Evolutionary conservation across 2,888 invertebrate genomes (phyloP).

Genomic region (Lagria hirta): DNA sequence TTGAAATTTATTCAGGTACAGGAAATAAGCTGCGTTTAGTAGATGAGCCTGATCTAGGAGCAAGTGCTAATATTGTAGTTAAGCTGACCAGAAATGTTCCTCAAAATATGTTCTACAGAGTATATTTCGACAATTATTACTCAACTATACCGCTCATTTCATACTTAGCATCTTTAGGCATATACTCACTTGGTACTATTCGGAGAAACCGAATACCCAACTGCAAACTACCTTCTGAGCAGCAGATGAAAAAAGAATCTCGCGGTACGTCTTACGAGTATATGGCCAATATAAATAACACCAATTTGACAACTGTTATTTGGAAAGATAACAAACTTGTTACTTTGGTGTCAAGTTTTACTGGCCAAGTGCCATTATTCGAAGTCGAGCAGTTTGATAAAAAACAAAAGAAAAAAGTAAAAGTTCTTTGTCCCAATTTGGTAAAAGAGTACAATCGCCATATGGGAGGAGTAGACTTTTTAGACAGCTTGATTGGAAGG

Average conservation of each 20-base stretch:
- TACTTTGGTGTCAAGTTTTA: slow-evolving; percentile 18
- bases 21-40: slow-evolving; percentile 32
- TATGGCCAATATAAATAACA: neutral
- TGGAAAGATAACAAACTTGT: slow-evolving; percentile 7
- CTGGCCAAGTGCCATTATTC: slow-evolving; percentile 21
- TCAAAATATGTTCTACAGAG: slow-evolving; percentile 38
- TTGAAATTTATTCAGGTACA: slow-evolving; percentile 41
- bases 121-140: slow-evolving; percentile 47
- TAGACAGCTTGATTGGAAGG: slow-evolving; percentile 19
- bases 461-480: slow-evolving; percentile 31
- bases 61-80: slow-evolving; percentile 42
- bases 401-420: slow-evolving; percentile 15
- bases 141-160: slow-evolving; percentile 34
- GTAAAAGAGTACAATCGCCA: slow-evolving; percentile 29
- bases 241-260: neutral
- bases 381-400: slow-evolving; percentile 17
- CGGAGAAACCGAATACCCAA: slow-evolving; percentile 40
- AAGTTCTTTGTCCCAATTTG: slow-evolving; percentile 18
- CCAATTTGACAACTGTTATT: slow-evolving; percentile 2
- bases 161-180: slow-evolving; percentile 38
- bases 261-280: neutral
- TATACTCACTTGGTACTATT: slow-evolving; percentile 41
- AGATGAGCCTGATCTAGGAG: slow-evolving; percentile 41
- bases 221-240: slow-evolving; percentile 22
- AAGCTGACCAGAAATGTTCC: slow-evolving; percentile 41